Base-by-base conservation (phyloP, 2,797 vertebrate species). In the Aldrovandia affinis region DNA sequence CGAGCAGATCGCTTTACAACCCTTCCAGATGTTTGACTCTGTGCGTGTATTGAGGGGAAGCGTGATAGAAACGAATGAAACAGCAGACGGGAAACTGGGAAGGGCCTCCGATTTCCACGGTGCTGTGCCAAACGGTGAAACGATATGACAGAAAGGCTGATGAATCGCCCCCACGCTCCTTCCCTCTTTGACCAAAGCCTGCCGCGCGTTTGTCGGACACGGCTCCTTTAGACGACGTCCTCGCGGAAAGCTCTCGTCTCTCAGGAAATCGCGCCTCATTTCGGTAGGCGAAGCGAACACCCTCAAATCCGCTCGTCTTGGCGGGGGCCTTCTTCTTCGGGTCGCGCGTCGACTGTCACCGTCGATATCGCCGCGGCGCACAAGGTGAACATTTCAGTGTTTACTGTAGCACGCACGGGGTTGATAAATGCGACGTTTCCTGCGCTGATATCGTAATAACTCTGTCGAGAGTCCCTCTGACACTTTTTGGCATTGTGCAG, bases 1-100 rank as follows among this genome's bases (percentile, higher is more conserved):
- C 63, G 79, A 87, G 85, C 75, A 5, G 89, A 83, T 68, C 70
- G 55, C 20, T 3, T 33, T 50, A 33, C 50, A 83, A 65, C 78
- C 87, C 85, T 89, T 87, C 89, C 90, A 92, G 90, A 92, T 91
- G 91, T 92, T 93, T 90, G 92, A 89, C 86, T 89, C 92, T 90
- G 92, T 30, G 63, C 63, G 22, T 30, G 30, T 30, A 68, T 12
- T 12, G 63, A 33, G 15, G 91, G 54, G 73, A 92, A 89, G 89
- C 86, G 92, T 93, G 93, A 93, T 91, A 89, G 88, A 75, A 77
- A 55, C 89, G 89, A 88, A 91, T 87, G 89, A 87, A 87, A 80
- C 61, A 18, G 50, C 28, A 61, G 73, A 83, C 85, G 84, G 82
- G 85, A 86, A 84, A 88, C 84, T 84, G 81, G 85, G 86, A 85